Evolutionary conservation across 1,140 invertebrate genomes (phyloP).

Genomic region (Diorhabda elongata): DNA sequence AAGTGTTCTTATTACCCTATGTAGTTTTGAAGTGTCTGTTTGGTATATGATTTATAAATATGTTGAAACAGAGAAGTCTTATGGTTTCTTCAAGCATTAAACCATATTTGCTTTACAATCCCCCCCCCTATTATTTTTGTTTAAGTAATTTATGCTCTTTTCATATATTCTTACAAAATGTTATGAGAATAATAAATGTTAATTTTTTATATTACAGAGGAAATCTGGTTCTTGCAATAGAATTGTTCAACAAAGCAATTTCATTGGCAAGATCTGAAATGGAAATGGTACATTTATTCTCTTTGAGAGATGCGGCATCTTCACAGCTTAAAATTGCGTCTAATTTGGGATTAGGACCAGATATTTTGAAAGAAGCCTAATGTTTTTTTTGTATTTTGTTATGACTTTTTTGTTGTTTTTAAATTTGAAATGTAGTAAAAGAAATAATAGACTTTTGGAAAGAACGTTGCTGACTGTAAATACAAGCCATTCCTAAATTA

Average conservation of each 20-base stretch:
- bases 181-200: neutral
- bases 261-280: conserved; percentile 74
- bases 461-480: conserved; percentile 12
- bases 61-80: no score
- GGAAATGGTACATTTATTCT: conserved; percentile 85
- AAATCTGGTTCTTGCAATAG: conserved; percentile 75
- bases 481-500: conserved; percentile 20
- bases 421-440: neutral
- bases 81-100: no score
- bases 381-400: conserved; percentile 4
- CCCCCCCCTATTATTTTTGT: no score
- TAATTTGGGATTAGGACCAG: conserved; percentile 59
- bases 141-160: no score
- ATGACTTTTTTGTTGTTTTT: neutral
- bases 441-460: neutral
- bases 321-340: conserved; percentile 78
- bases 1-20: no score
- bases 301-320: conserved; percentile 78
- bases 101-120: no score
- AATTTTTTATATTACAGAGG: conserved; percentile 59
- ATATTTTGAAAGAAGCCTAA: conserved; percentile 24
- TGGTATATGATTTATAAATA: no score
- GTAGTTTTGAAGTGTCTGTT: no score
- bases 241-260: conserved; percentile 87
- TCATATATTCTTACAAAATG: no score